A percentile compares a stretch with the other conserved stretches of the same genome.
phyloP scores from a whole-genome alignment of 2,888 invertebrate genomes.

The Drosophila phalerata region DNA sequence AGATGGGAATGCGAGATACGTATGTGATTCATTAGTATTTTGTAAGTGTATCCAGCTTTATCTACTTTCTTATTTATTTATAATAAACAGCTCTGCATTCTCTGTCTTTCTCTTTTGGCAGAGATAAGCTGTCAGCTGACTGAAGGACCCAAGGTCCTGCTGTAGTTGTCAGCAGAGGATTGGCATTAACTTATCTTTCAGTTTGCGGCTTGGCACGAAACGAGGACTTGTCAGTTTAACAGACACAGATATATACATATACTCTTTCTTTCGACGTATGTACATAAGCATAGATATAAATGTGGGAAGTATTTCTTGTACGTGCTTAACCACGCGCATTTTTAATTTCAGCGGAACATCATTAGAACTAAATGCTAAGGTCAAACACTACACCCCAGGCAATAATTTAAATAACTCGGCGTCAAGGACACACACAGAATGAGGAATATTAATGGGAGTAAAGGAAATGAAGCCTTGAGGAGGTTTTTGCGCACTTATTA shows the following conservation, averaged over 20 bases:
- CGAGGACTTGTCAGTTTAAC: constrained; percentile 16
- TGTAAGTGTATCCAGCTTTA: background rate
- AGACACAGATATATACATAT: background rate
- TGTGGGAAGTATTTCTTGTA: constrained; percentile 9
- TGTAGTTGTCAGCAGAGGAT: constrained; percentile 51
- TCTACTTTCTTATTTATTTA: constrained; percentile 21
- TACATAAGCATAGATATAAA: constrained; percentile 11
- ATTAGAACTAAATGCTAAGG: constrained; percentile 54
- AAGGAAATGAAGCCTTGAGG: constrained; percentile 27
- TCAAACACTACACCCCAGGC: constrained; percentile 52
- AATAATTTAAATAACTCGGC: constrained; percentile 59
- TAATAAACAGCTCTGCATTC: constrained; percentile 3
- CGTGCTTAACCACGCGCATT: constrained; percentile 51
- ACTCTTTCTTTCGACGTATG: constrained; percentile 1
- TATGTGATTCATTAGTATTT: constrained; percentile 40
- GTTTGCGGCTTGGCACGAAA: constrained; percentile 35
- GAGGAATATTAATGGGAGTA: constrained; percentile 18
- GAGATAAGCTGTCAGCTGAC: constrained; percentile 38
- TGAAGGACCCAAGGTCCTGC: constrained; percentile 12
- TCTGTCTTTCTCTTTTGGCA: background rate
- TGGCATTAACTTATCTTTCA: constrained; percentile 40
- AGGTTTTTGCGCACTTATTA: constrained; percentile 44
- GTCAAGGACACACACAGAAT: constrained; percentile 44
- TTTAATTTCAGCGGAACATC: constrained; percentile 45
- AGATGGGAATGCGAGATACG: constrained; percentile 23